These are phyloP conservation scores for Himalopsyche tibetana DNA, from an alignment of 2,888 invertebrate genomes.

Conservation along the genomic window DNA sequence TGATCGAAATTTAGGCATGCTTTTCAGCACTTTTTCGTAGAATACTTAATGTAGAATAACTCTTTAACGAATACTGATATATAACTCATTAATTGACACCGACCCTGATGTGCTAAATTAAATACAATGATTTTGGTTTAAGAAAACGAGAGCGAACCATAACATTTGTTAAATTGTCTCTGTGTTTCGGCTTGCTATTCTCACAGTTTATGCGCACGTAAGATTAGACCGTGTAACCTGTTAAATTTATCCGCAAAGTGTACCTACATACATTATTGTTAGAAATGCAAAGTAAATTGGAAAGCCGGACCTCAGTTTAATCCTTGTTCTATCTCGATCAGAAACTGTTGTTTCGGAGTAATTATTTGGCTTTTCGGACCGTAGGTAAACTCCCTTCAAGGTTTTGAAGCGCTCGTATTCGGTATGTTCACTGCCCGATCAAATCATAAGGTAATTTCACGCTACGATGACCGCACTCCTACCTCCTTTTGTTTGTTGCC, in stretches of 20 bases:
- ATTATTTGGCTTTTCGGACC: conserved; percentile 40
- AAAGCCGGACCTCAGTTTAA: conserved; percentile 36
- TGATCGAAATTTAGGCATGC: too few relatives aligned
- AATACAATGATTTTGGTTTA: too few relatives aligned
- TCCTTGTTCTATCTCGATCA: conserved; percentile 38
- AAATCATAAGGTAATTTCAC: conserved; percentile 42
- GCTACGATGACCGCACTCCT: conserved; percentile 34
- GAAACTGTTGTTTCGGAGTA: conserved; percentile 39
- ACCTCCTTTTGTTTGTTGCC: conserved; percentile 23
- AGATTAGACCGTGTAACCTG: background rate
- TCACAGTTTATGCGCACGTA: background rate
- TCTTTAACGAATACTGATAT: too few relatives aligned
- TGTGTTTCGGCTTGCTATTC: background rate
- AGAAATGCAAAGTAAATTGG: conserved; percentile 36
- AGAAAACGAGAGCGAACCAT: too few relatives aligned
- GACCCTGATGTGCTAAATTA: too few relatives aligned
- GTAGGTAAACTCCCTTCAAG: conserved; percentile 39
- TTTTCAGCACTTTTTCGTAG: too few relatives aligned
- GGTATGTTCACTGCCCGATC: conserved; percentile 43
- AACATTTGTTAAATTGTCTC: too few relatives aligned
- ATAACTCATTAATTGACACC: too few relatives aligned
- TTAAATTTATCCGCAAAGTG: conserved; percentile 23
- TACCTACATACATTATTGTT: background rate
- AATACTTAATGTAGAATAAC: too few relatives aligned
- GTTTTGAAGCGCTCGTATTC: background rate